Conservation (phyloP, 2,888 invertebrate genomes). For the Pyrrhosoma nymphula region DNA sequence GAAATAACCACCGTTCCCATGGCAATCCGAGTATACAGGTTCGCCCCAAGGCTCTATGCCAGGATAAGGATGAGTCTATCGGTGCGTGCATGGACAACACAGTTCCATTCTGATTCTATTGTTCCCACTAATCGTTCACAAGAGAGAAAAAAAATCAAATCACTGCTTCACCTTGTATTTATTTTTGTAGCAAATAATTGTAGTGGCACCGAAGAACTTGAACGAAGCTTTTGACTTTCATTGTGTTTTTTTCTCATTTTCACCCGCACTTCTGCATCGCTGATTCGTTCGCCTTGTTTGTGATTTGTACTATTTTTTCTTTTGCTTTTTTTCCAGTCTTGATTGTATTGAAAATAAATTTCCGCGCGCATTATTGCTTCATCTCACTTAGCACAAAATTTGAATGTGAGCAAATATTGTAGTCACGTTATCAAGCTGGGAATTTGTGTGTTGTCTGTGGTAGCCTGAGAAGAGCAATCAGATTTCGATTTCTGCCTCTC, state of each 20-base stretch:
- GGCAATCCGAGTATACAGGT: constrained; percentile 44
- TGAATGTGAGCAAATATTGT: no score
- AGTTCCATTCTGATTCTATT: not conserved
- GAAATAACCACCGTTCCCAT: constrained; percentile 21
- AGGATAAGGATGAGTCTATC: constrained; percentile 53
- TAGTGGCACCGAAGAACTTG: no score
- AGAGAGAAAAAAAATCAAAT: not conserved
- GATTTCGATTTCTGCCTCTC: no score
- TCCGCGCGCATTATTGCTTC: not conserved
- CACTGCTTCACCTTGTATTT: not conserved
- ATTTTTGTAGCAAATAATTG: not conserved
- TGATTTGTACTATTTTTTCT: no score
- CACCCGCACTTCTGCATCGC: not conserved
- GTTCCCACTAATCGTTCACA: not conserved
- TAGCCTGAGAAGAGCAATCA: no score
- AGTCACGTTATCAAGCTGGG: not conserved
- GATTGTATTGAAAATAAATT: no score
- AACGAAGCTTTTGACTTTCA: not conserved
- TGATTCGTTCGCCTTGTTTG: not conserved
- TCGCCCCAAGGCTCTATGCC: constrained; percentile 61
- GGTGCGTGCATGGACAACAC: constrained; percentile 11
- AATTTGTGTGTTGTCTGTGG: no score
- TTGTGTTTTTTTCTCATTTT: not conserved
- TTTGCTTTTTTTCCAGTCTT: no score
- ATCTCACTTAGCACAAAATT: not conserved